phyloP scores from a whole-genome alignment of 1,140 invertebrate species.

The Drosophila kepulauana region DNA sequence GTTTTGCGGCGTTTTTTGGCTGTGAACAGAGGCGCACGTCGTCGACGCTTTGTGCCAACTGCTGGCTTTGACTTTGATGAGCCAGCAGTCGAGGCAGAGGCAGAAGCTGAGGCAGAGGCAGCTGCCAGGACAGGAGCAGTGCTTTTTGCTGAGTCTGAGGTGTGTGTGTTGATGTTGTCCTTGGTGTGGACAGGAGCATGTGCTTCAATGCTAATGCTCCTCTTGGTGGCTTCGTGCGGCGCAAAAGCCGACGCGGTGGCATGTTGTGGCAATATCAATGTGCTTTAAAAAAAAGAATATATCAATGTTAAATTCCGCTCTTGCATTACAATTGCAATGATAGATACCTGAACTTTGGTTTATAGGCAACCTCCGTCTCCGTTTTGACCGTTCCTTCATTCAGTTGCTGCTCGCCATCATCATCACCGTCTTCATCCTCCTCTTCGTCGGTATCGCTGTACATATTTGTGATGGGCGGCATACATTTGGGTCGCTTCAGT shows the following conservation, averaged over 20 bases:
- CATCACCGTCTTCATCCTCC: conserved; percentile 57
- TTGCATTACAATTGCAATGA: background rate
- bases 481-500: conserved; percentile 70
- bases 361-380: conserved; percentile 36
- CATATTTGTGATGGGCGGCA: conserved; percentile 45
- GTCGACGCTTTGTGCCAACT: conserved; percentile 56
- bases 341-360: conserved; percentile 69
- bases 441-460: conserved; percentile 69
- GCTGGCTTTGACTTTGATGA: conserved; percentile 49
- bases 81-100: conserved; percentile 30
- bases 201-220: conserved; percentile 27
- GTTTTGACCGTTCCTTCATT: conserved; percentile 8
- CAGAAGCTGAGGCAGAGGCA: conserved; percentile 32
- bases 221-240: conserved; percentile 54
- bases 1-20: conserved; percentile 55
- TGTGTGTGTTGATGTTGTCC: conserved; percentile 65
- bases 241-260: conserved; percentile 63
- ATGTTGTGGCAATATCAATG: conserved; percentile 67
- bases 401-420: background rate
- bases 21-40: conserved; percentile 61
- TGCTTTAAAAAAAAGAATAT: conserved; percentile 34
- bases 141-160: conserved; percentile 58
- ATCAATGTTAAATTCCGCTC: background rate
- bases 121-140: conserved; percentile 17
- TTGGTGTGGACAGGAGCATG: conserved; percentile 35